Evolutionary conservation across 2,113 vertebrate species (phyloP).

Genomic region (Menidia beryllina): DNA sequence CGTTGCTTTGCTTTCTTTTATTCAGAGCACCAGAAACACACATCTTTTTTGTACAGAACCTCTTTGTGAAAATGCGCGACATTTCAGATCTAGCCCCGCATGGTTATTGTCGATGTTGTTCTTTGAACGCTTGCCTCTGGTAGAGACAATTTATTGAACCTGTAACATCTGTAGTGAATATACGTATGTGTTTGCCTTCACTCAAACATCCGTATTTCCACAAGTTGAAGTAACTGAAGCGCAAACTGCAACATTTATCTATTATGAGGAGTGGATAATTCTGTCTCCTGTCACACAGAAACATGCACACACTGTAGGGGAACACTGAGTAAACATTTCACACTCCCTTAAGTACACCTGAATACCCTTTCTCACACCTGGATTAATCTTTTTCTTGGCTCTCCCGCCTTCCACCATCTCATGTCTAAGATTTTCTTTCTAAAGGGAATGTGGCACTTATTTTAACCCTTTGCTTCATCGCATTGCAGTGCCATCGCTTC

Average conservation of each 20-base stretch:
- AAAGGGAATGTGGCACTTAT: constrained; percentile 52
- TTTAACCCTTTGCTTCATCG: constrained; percentile 75
- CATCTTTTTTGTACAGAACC: constrained; percentile 6
- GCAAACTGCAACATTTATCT: background rate
- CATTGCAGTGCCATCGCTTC: constrained; percentile 71
- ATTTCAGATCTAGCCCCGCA: constrained; percentile 10
- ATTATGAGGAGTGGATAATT: constrained; percentile 12
- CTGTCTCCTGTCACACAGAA: constrained; percentile 5
- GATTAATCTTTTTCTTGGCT: constrained; percentile 13
- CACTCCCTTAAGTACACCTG: constrained; percentile 38
- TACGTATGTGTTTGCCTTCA: background rate
- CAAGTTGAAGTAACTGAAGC: background rate
- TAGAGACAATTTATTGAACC: constrained; percentile 2
- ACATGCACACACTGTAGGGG: constrained; percentile 34
- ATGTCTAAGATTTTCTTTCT: constrained; percentile 45
- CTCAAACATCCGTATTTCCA: background rate
- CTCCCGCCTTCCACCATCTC: constrained; percentile 1
- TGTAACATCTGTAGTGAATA: constrained; percentile 1
- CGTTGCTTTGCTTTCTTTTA: constrained; percentile 3
- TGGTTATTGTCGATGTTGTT: constrained; percentile 15
- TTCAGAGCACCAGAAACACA: constrained; percentile 3
- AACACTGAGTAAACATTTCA: constrained; percentile 51
- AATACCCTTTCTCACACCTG: constrained; percentile 46
- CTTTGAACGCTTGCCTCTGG: too few relatives aligned
- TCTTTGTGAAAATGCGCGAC: constrained; percentile 1